phyloP scores from a whole-genome alignment of 2,113 vertebrate genomes.

The Muscicapa adusta region DNA sequence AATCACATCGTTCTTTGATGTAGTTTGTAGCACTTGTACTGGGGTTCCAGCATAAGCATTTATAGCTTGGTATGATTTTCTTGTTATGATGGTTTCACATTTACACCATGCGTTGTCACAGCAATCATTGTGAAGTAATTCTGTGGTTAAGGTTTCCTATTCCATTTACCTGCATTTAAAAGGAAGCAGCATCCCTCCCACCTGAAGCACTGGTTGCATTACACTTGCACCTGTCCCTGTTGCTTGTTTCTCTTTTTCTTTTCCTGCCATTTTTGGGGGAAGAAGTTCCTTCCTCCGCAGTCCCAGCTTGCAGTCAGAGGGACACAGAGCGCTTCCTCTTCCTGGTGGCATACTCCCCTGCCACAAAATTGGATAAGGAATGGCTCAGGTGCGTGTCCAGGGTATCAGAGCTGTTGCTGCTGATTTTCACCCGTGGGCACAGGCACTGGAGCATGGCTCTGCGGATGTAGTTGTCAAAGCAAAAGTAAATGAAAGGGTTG shows the following conservation, averaged over 20 bases:
- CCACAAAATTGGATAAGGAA: constrained; percentile 55
- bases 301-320: constrained; percentile 19
- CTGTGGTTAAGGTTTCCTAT: neutral
- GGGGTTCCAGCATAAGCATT: neutral
- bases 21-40: neutral
- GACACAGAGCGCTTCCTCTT: constrained; percentile 67
- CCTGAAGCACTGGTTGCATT: neutral
- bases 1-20: neutral
- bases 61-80: neutral
- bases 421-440: constrained; percentile 52
- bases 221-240: neutral
- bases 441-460: constrained; percentile 51
- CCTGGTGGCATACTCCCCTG: constrained; percentile 13
- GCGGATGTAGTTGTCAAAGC: constrained; percentile 71
- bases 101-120: neutral
- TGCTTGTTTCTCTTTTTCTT: neutral
- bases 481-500: constrained; percentile 78
- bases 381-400: constrained; percentile 63
- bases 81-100: neutral
- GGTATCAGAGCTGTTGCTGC: constrained; percentile 52
- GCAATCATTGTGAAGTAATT: neutral
- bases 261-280: neutral
- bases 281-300: neutral
- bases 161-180: neutral
- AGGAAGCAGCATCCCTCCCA: neutral